Percentiles rank a stretch among this genome's conserved stretches.
phyloP scores from a whole-genome alignment of 2,113 vertebrate species.

The Hippocampus guttulatus region DNA sequence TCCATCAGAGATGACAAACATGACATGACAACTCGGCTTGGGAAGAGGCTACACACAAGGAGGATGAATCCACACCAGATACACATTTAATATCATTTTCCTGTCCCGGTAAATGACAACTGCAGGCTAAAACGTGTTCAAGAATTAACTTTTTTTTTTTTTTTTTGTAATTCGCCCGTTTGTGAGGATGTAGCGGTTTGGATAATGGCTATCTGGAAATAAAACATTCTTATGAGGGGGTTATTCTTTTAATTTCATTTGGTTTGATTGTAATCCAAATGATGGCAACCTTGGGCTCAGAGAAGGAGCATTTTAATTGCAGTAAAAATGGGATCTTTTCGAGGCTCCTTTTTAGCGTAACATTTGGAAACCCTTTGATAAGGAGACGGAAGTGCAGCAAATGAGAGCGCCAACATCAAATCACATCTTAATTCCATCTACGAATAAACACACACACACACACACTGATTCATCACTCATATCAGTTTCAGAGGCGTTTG shows the following conservation, averaged over 20 bases:
- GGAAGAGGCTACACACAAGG: constrained; percentile 39
- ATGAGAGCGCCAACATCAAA: constrained; percentile 14
- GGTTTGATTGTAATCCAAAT: background rate
- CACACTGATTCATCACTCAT: constrained; percentile 18
- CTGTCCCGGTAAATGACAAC: background rate
- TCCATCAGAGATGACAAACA: constrained; percentile 58
- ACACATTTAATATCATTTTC: constrained; percentile 12
- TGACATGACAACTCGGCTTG: constrained; percentile 56
- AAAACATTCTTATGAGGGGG: background rate
- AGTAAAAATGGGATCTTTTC: background rate
- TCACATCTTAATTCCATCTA: constrained; percentile 6
- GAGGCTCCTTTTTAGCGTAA: background rate
- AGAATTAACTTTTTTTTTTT: no score
- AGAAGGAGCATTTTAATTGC: constrained; percentile 2
- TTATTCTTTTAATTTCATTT: background rate
- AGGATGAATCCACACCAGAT: constrained; percentile 6
- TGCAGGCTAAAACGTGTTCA: background rate
- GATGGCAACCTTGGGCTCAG: background rate
- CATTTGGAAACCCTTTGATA: constrained; percentile 2
- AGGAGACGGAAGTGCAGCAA: background rate
- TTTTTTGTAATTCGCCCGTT: no score
- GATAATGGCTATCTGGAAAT: background rate
- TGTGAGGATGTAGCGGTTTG: no score
- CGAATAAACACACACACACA: background rate
- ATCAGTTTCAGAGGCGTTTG: constrained; percentile 23